Evolutionary conservation across 2,888 invertebrate genomes (phyloP), one percentile per base, ranked within the genome.

Genomic region (Tortricodes alternella): DNA sequence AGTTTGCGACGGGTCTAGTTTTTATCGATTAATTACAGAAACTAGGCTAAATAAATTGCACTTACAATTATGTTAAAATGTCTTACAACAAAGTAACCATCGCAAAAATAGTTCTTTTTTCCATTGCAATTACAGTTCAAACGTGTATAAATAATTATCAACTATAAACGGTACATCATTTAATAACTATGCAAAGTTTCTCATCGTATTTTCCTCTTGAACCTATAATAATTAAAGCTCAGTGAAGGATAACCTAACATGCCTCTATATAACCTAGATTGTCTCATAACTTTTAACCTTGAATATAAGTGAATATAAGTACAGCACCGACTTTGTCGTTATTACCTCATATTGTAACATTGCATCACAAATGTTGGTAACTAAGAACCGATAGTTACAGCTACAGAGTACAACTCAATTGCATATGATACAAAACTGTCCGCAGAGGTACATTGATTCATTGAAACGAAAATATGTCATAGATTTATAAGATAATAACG

Each of bases 291-390:
- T 41, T 9, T 1, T 3, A 41, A 24, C 53, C 53, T 53, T 48
- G 53, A 24, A 8, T 39, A 24, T 24, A 11, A 16, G 23, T 39
- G 48, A 16, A 24, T 43, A 53, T 53, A 38, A 15, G 8, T 15
- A 2, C 15, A 9, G 48, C 46, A 15, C 46, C 39, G 53, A 48
- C 39, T 48, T 51, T 13, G 27, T 19, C 9, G 32, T 35, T 53
- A 53, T 53, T 53, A 46, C 53, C 46, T 53, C 46, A 53, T 53
- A 53, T 46, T 46, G 46, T 53, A 53, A 48, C 48, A 53, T 48
- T 41, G 46, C 46, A 35, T 48, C 46, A 46, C 39, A 34, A 32
- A 18, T 9, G 18, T 32, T 13, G 23, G 39, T 32, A 39, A 29
- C 24, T 39, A 32, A 48, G 46, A 46, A 53, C 11, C 8, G 39